These are phyloP conservation scores for Gallinago paraguaiae DNA, from an alignment of 2,113 vertebrate genomes.

Conservation along the genomic window DNA sequence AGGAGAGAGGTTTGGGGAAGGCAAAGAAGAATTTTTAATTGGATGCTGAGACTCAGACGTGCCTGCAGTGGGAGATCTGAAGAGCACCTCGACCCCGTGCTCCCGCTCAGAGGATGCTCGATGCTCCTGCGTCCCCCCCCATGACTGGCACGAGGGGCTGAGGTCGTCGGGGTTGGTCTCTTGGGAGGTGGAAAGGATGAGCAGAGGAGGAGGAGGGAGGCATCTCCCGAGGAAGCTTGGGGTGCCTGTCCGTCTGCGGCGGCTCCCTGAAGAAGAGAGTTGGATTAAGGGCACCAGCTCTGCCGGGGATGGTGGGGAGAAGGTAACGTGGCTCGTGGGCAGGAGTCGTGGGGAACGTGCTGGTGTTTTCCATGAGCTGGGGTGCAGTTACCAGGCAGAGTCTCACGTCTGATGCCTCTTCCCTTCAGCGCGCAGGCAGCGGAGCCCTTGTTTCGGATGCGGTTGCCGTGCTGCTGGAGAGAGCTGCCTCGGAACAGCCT, in stretches of 20 bases:
- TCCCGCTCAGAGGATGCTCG: neutral
- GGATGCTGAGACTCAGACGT: neutral
- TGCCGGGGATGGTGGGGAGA: constrained; percentile 10
- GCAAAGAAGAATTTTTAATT: neutral
- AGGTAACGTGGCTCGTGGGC: neutral
- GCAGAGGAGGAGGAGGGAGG: neutral
- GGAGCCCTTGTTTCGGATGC: neutral
- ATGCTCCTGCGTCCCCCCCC: neutral
- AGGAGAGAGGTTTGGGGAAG: neutral
- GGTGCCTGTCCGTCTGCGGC: neutral
- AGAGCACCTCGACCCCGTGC: neutral
- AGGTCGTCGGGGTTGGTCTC: neutral
- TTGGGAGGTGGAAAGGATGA: neutral
- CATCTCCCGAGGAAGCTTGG: neutral
- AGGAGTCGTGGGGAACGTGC: neutral
- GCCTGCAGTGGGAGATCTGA: neutral
- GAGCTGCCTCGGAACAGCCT: neutral
- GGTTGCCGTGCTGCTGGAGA: neutral
- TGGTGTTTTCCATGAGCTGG: neutral
- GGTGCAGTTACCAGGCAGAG: neutral
- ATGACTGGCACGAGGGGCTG: neutral
- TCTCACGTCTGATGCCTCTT: neutral
- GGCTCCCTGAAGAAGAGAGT: neutral
- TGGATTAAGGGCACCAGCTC: neutral
- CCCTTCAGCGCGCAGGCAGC: neutral